phyloP scores from a whole-genome alignment of 2,888 invertebrate species.

The Entomobrya proxima region DNA sequence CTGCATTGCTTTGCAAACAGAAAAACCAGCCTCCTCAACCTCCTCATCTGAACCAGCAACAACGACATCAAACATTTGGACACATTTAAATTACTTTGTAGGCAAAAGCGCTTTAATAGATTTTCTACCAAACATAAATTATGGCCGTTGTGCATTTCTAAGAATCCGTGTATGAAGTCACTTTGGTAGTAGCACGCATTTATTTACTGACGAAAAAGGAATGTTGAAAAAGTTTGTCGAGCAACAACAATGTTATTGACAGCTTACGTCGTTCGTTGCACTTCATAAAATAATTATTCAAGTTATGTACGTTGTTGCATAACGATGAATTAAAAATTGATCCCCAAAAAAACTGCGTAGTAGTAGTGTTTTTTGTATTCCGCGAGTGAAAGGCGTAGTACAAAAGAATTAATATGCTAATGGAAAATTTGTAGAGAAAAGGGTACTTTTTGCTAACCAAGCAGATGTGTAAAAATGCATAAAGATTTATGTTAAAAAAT shows the following conservation, averaged over 20 bases:
- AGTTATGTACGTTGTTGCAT: slow-evolving; percentile 17
- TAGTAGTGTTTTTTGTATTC: not conserved
- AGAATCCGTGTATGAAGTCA: not conserved
- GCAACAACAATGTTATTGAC: slow-evolving; percentile 24
- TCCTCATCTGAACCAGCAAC: too few species aligned
- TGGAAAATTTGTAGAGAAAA: not conserved
- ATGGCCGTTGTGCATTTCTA: not conserved
- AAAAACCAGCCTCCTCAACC: too few species aligned
- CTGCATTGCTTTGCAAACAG: too few species aligned
- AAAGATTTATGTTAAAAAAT: not conserved
- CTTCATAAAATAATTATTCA: slow-evolving; percentile 46
- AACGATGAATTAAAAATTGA: not conserved
- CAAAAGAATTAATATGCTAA: not conserved
- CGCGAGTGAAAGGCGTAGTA: not conserved
- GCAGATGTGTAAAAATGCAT: not conserved
- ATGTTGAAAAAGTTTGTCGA: slow-evolving; percentile 17
- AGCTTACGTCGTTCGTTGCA: slow-evolving; percentile 56
- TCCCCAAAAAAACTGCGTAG: not conserved
- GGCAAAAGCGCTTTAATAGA: not conserved
- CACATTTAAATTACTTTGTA: not conserved
- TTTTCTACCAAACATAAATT: not conserved
- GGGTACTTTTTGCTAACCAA: not conserved
- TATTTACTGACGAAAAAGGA: slow-evolving; percentile 39
- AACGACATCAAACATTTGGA: too few species aligned
- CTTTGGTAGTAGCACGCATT: not conserved